Evolutionary conservation across 2,113 vertebrate genomes (phyloP).

Genomic region (Dinomys branickii): DNA sequence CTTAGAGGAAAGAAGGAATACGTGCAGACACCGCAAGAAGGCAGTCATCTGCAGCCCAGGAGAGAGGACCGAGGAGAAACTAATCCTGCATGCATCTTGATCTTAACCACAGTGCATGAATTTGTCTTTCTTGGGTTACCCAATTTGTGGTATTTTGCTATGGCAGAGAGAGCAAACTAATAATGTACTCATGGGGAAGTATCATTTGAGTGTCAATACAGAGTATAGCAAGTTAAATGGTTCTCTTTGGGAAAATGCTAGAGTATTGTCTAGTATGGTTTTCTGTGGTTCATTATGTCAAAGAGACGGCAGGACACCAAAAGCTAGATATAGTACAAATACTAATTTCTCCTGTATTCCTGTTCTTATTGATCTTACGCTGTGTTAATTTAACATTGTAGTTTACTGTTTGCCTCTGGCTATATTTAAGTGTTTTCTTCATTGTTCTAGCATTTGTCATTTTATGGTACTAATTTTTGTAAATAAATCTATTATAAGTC

Average conservation of each 20-base stretch:
- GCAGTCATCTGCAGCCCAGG: neutral
- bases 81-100: neutral
- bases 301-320: neutral
- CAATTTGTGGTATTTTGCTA: neutral
- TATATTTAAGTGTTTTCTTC: constrained; percentile 27
- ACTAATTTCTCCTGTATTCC: neutral
- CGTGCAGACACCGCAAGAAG: neutral
- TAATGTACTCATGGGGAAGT: neutral
- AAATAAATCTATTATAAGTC: no score
- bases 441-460: neutral
- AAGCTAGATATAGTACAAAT: neutral
- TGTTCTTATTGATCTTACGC: neutral
- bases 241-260: neutral
- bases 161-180: neutral
- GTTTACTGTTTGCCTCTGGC: neutral
- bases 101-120: neutral
- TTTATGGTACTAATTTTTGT: neutral
- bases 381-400: neutral
- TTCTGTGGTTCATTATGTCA: neutral
- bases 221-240: neutral
- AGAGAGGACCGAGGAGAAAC: neutral
- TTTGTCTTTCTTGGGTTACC: neutral
- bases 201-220: neutral
- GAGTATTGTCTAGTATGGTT: neutral
- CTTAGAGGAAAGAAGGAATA: neutral